These are phyloP conservation scores for Romanogobio albipinnatus DNA, from an alignment of 2,113 vertebrate genomes.

Conservation along the genomic window DNA sequence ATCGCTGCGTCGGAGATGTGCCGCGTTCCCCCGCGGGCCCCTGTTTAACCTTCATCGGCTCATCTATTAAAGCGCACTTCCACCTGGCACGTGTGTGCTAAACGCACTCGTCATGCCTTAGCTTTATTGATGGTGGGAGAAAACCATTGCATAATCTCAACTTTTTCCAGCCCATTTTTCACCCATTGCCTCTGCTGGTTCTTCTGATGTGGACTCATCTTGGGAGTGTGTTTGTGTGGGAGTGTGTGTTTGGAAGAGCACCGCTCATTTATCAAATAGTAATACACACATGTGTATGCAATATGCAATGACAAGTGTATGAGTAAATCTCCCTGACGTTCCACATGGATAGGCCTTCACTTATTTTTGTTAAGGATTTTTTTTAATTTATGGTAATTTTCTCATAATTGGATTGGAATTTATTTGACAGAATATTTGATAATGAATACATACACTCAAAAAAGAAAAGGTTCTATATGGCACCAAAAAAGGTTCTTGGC, in stretches of 20 bases:
- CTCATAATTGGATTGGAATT: not conserved
- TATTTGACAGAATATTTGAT: not conserved
- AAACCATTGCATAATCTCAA: conserved; percentile 75
- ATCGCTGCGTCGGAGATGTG: conserved; percentile 73
- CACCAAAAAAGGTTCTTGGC: too few species aligned
- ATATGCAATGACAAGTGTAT: conserved; percentile 23
- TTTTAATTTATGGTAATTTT: not conserved
- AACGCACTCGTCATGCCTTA: conserved; percentile 67
- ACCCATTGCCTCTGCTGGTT: conserved; percentile 63
- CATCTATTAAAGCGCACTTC: conserved; percentile 74
- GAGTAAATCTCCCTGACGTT: not conserved
- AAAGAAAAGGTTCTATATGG: too few species aligned
- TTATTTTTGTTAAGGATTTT: not conserved
- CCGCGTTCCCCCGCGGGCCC: conserved; percentile 75
- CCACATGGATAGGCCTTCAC: not conserved
- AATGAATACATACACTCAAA: not conserved
- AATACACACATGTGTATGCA: not conserved
- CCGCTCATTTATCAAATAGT: conserved; percentile 20
- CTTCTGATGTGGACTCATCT: conserved; percentile 68
- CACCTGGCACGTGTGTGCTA: conserved; percentile 60
- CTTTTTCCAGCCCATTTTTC: conserved; percentile 73
- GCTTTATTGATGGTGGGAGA: conserved; percentile 75
- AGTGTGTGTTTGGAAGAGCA: conserved; percentile 11
- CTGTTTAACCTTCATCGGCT: conserved; percentile 77
- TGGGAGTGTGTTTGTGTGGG: conserved; percentile 46